Percentiles rank a stretch among this genome's conserved stretches.
Conservation (phyloP, 2,797 vertebrate genomes). For the Sebastes diaconus region DNA sequence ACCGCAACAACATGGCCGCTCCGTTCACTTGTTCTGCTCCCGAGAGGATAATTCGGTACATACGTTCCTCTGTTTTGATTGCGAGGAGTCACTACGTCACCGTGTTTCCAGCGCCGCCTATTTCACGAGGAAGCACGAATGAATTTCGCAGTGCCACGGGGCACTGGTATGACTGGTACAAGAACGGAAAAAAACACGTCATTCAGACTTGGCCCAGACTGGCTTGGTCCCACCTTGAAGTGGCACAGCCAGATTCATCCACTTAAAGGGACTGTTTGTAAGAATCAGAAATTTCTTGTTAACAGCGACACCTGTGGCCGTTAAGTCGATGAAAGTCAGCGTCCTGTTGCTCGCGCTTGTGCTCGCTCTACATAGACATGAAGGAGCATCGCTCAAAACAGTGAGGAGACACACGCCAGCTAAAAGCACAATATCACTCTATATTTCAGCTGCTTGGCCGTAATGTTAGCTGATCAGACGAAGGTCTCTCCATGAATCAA, state of each 20-base stretch:
- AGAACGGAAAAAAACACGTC: neutral
- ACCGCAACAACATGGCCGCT: conserved; percentile 13
- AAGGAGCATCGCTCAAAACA: too few species aligned
- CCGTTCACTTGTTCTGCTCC: neutral
- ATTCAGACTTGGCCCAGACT: neutral
- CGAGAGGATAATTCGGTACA: neutral
- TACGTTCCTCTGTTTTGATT: neutral
- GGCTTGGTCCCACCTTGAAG: neutral
- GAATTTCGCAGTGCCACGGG: neutral
- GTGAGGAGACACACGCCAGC: too few species aligned
- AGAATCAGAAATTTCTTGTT: too few species aligned
- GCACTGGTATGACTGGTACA: neutral
- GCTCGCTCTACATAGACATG: too few species aligned
- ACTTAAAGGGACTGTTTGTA: too few species aligned
- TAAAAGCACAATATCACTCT: too few species aligned
- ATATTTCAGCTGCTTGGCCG: too few species aligned
- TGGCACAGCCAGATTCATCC: neutral
- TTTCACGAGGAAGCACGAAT: neutral
- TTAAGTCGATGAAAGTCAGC: too few species aligned
- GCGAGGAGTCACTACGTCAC: neutral
- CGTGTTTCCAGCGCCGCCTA: neutral
- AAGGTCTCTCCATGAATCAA: too few species aligned
- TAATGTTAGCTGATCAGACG: too few species aligned
- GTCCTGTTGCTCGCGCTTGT: too few species aligned
- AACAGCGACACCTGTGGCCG: too few species aligned